phyloP scores from a whole-genome alignment of 2,797 vertebrate genomes.

The Acanthis flammea region DNA sequence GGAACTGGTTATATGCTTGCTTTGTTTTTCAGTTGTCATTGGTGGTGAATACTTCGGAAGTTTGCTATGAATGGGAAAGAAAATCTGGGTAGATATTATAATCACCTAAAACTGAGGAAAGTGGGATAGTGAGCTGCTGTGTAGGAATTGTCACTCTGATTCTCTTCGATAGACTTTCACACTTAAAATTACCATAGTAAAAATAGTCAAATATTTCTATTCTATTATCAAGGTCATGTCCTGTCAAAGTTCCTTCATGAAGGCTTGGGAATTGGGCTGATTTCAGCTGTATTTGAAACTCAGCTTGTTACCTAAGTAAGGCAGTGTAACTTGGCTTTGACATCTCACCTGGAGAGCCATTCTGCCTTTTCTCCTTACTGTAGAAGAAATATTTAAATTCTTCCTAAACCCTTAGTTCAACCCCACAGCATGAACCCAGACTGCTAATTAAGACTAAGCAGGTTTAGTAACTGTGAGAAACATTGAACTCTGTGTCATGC shows the following conservation, averaged over 20 bases:
- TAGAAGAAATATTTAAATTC: not conserved
- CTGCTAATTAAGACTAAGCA: not conserved
- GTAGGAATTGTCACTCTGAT: not conserved
- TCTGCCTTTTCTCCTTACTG: not conserved
- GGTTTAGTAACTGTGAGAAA: not conserved
- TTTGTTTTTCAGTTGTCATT: not conserved
- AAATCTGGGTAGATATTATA: not conserved
- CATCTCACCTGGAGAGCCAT: not conserved
- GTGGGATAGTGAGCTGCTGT: not conserved
- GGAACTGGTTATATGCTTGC: not conserved
- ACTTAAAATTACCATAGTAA: not conserved
- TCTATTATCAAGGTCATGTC: rapidly evolving
- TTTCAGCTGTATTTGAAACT: not conserved
- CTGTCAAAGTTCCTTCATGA: not conserved
- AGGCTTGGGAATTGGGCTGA: not conserved
- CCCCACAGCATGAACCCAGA: not conserved
- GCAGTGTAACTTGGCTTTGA: not conserved
- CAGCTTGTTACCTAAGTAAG: not conserved
- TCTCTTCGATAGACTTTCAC: not conserved
- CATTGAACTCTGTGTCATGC: not conserved
- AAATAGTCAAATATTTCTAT: not conserved
- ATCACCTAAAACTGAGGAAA: not conserved
- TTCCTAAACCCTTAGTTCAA: not conserved
- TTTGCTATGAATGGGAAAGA: not conserved
- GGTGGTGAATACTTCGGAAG: not conserved